Evolutionary conservation across 1,140 invertebrate species (phyloP).

Genomic region (Macrocentrus cingulum): DNA sequence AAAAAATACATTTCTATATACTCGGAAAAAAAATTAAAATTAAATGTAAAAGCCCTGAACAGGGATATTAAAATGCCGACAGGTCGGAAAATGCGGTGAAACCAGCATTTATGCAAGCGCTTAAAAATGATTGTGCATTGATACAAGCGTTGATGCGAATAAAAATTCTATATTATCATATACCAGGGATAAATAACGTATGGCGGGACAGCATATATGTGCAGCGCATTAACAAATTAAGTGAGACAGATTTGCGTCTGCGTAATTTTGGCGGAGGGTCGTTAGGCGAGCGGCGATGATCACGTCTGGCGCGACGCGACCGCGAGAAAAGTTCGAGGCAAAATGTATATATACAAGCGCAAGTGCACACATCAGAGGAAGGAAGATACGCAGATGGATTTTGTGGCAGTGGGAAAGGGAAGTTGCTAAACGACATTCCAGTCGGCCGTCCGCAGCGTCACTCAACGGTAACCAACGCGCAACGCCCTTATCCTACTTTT

Average conservation of each 20-base stretch:
- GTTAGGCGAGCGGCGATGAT: constrained; percentile 10
- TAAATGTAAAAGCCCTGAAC: no score
- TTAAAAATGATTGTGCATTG: no score
- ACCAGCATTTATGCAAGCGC: no score
- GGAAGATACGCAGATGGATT: constrained; percentile 22
- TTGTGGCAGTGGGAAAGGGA: constrained; percentile 41
- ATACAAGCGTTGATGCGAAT: no score
- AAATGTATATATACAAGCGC: constrained; percentile 13
- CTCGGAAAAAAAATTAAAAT: no score
- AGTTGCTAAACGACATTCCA: constrained; percentile 58
- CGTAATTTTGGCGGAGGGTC: constrained; percentile 12
- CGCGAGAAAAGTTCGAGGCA: constrained; percentile 19
- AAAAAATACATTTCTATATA: no score
- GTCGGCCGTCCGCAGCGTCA: constrained; percentile 49
- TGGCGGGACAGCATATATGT: not conserved
- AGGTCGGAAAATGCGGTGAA: no score
- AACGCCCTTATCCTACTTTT: constrained; percentile 42
- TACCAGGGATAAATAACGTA: no score
- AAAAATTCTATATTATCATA: no score
- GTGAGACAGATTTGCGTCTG: constrained; percentile 16
- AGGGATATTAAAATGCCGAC: no score
- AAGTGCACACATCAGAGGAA: constrained; percentile 11
- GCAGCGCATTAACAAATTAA: constrained; percentile 23
- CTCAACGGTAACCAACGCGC: constrained; percentile 56
- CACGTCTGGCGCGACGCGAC: not conserved